Percentiles rank a stretch among this genome's conserved stretches.
Conservation (phyloP, 53 echinoderm and acorn worm genomes). For the Actinopyga echinites region DNA sequence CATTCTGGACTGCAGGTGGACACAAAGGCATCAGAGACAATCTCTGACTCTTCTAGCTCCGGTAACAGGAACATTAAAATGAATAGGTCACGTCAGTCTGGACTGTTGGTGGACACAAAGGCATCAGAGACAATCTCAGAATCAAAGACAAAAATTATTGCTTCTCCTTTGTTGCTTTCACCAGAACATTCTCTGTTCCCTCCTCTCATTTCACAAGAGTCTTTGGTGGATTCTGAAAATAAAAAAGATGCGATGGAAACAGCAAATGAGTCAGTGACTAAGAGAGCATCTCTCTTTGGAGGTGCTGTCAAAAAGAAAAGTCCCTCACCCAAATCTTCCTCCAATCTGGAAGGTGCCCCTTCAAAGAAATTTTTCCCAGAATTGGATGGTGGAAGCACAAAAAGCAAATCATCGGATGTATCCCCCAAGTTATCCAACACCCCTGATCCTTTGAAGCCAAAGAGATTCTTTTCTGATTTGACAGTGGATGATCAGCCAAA, state of each 20-base stretch:
- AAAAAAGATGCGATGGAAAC: constrained; percentile 16
- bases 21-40: neutral
- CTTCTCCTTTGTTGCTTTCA: constrained; percentile 24
- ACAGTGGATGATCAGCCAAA: neutral
- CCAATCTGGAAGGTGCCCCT: neutral
- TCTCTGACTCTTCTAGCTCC: neutral
- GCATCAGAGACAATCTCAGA: constrained; percentile 1
- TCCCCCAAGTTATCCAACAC: neutral
- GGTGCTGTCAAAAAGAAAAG: constrained; percentile 60
- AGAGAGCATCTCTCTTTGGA: constrained; percentile 86
- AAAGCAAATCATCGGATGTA: neutral
- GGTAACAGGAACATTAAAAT: neutral
- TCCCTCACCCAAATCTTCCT: constrained; percentile 22
- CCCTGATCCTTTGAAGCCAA: neutral
- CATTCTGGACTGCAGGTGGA: neutral
- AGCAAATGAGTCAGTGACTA: constrained; percentile 55
- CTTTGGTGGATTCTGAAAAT: neutral
- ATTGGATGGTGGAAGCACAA: neutral
- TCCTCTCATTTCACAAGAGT: neutral
- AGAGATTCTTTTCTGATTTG: constrained; percentile 2
- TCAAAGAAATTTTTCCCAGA: neutral
- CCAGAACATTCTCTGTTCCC: constrained; percentile 7
- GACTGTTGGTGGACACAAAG: constrained; percentile 1
- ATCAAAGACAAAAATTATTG: constrained; percentile 8
- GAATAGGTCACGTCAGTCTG: neutral